These are phyloP conservation scores for Limnephilus lunatus DNA, from an alignment of 2,888 invertebrate species.

Conservation along the genomic window DNA sequence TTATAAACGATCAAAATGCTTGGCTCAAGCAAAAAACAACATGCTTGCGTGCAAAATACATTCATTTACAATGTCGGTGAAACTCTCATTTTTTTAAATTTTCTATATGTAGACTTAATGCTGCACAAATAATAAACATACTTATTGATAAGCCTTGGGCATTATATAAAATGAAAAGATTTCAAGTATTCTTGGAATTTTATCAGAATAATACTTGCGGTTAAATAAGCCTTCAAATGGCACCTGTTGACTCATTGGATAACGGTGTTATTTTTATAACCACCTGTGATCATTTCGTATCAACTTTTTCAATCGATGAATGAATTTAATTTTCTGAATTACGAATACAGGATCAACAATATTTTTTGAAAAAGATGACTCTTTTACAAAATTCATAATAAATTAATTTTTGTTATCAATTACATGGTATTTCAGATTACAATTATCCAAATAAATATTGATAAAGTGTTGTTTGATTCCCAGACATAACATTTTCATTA, in stretches of 20 bases:
- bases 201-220: background rate
- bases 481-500: background rate
- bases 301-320: background rate
- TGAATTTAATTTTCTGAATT: background rate
- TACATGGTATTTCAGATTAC: background rate
- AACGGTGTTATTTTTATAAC: background rate
- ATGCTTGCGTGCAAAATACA: too few species aligned
- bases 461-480: background rate
- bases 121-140: too few species aligned
- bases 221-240: background rate
- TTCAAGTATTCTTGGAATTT: background rate
- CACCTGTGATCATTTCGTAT: background rate
- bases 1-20: too few species aligned
- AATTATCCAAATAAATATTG: background rate
- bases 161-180: background rate
- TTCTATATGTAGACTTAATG: too few species aligned
- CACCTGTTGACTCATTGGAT: background rate
- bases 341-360: too few species aligned
- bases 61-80: too few species aligned
- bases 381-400: too few species aligned
- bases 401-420: background rate
- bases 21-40: too few species aligned
- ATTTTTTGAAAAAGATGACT: too few species aligned
- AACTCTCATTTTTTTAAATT: too few species aligned
- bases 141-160: background rate